These are phyloP conservation scores for Neoaliturus tenellus DNA, from an alignment of 2,888 invertebrate genomes.

Conservation along the genomic window DNA sequence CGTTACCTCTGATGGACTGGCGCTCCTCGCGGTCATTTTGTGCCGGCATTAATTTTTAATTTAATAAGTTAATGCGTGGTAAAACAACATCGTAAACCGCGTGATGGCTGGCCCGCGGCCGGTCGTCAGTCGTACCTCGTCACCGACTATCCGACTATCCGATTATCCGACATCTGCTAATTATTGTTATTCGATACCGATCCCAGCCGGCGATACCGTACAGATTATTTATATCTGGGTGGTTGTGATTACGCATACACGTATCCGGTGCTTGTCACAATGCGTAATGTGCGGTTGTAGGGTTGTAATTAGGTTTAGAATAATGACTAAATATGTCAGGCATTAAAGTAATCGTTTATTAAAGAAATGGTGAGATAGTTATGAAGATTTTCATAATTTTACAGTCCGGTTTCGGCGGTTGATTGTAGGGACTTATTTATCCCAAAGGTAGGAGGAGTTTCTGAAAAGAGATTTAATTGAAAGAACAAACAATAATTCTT, in stretches of 20 bases:
- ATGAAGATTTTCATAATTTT: too few relatives aligned
- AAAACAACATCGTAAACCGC: neutral
- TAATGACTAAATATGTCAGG: too few relatives aligned
- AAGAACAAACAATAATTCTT: too few relatives aligned
- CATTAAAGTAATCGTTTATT: too few relatives aligned
- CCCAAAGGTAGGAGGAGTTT: too few relatives aligned
- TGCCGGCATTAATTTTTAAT: constrained; percentile 27
- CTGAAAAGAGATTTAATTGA: too few relatives aligned
- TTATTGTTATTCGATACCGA: constrained; percentile 1
- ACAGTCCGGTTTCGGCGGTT: too few relatives aligned
- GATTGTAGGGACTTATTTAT: too few relatives aligned
- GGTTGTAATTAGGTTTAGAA: neutral
- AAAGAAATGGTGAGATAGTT: too few relatives aligned
- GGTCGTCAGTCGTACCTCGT: neutral
- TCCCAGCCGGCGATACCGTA: neutral
- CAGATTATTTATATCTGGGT: neutral
- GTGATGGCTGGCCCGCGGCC: neutral
- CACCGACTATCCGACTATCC: neutral
- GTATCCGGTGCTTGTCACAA: neutral
- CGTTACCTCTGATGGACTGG: constrained; percentile 10
- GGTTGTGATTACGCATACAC: neutral
- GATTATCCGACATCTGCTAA: neutral
- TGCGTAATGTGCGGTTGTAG: neutral
- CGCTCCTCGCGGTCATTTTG: constrained; percentile 19
- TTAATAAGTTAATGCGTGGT: constrained; percentile 36